phyloP scores from a whole-genome alignment of 1,140 invertebrate genomes.

The Drosophila melanogaster region DNA sequence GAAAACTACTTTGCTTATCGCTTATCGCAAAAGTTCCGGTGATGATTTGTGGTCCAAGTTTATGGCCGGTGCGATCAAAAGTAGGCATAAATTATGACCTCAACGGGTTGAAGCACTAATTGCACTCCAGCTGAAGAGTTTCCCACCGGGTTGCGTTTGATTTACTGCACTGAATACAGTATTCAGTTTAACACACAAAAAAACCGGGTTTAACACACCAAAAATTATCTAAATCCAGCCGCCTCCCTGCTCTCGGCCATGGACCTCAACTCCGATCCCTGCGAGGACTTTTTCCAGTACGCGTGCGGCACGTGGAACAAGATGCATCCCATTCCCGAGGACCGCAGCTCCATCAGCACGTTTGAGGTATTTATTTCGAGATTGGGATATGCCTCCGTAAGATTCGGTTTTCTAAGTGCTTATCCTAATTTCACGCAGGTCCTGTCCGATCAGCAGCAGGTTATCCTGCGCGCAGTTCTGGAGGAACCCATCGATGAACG shows the following conservation, averaged over 20 bases:
- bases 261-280: conserved; percentile 92
- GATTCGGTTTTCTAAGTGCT: not conserved
- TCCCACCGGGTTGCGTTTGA: conserved; percentile 18
- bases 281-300: conserved; percentile 95
- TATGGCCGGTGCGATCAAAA: conserved; percentile 9
- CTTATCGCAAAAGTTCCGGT: conserved; percentile 34
- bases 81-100: conserved; percentile 27
- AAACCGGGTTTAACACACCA: not conserved
- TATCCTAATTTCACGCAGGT: conserved; percentile 83
- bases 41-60: conserved; percentile 50
- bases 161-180: conserved; percentile 3
- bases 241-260: conserved; percentile 93
- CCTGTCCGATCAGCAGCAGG: conserved; percentile 93
- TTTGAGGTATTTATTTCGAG: conserved; percentile 88
- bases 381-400: no score
- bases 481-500: conserved; percentile 87
- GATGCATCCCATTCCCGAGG: conserved; percentile 95
- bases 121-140: conserved; percentile 33
- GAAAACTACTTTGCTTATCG: not conserved
- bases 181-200: no score
- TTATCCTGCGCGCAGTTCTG: conserved; percentile 91
- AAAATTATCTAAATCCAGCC: conserved; percentile 86
- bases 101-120: conserved; percentile 11
- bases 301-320: conserved; percentile 96
- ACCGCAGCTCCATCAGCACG: conserved; percentile 93